These are phyloP conservation scores for Brachyalestes nurse DNA, from an alignment of 2,797 vertebrate genomes.

Conservation along the genomic window DNA sequence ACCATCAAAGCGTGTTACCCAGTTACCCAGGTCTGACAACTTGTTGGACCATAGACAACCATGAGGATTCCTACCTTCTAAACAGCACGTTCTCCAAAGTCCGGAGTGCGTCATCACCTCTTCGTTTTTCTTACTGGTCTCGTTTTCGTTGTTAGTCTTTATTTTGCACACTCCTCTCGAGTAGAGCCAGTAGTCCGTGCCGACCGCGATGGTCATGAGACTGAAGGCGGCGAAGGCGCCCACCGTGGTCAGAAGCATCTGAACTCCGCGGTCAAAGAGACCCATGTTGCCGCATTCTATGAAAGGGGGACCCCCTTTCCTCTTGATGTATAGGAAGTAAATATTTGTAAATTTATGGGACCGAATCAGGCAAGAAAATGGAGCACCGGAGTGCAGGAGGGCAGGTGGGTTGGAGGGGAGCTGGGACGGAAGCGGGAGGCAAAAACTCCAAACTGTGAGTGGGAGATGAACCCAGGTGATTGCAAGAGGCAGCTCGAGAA, in stretches of 20 bases:
- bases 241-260: slow-evolving; percentile 99
- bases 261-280: slow-evolving; percentile 98
- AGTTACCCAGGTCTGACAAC: neutral
- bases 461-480: neutral
- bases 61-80: slow-evolving; percentile 85
- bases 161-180: slow-evolving; percentile 96
- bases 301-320: slow-evolving; percentile 91
- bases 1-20: neutral
- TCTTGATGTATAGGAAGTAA: slow-evolving; percentile 82
- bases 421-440: neutral
- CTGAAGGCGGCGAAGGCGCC: slow-evolving; percentile 99
- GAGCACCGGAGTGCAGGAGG: slow-evolving; percentile 59
- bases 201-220: slow-evolving; percentile 98
- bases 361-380: slow-evolving; percentile 75
- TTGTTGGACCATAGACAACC: neutral
- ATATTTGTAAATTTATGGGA: slow-evolving; percentile 81
- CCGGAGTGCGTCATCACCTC: slow-evolving; percentile 99
- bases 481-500: slow-evolving; percentile 13
- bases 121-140: slow-evolving; percentile 99
- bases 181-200: slow-evolving; percentile 99
- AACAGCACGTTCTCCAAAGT: slow-evolving; percentile 98
- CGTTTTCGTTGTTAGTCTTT: slow-evolving; percentile 94
- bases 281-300: slow-evolving; percentile 99
- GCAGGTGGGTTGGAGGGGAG: slow-evolving; percentile 60
- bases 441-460: neutral